Evolutionary conservation across 2,113 vertebrate species (phyloP).

Genomic region (Acanthochromis polyacanthus): DNA sequence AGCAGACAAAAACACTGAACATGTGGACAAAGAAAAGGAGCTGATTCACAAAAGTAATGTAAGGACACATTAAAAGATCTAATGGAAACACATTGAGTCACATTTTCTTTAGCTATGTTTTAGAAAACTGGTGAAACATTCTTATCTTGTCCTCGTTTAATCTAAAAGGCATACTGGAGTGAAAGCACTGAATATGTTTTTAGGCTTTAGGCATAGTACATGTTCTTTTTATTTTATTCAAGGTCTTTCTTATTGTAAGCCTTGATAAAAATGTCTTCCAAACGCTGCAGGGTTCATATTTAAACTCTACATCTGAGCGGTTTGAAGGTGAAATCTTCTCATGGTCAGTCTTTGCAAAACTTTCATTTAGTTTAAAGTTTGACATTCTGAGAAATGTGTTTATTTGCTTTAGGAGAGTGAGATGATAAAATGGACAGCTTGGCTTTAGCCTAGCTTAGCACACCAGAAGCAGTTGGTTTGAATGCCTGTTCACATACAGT

Average conservation of each 20-base stretch:
- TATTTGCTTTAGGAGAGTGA: no score
- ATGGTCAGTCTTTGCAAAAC: no score
- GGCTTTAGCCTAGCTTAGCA: no score
- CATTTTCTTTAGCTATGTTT: no score
- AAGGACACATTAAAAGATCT: not conserved
- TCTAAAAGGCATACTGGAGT: not conserved
- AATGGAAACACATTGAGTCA: not conserved
- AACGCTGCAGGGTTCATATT: not conserved
- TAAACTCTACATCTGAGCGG: not conserved
- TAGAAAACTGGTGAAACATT: no score
- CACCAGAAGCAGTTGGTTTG: no score
- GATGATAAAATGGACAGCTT: no score
- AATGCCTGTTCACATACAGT: no score
- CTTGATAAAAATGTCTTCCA: not conserved
- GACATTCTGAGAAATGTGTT: no score
- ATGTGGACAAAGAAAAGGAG: not conserved
- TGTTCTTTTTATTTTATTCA: not conserved
- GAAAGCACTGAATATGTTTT: not conserved
- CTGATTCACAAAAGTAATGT: not conserved
- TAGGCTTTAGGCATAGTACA: not conserved
- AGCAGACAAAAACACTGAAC: conserved; percentile 12
- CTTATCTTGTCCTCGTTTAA: no score
- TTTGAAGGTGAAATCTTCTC: not conserved
- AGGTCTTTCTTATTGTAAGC: not conserved
- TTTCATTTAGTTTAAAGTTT: no score